phyloP scores from a whole-genome alignment of 2,888 invertebrate species.

The Itoplectis maculator region DNA sequence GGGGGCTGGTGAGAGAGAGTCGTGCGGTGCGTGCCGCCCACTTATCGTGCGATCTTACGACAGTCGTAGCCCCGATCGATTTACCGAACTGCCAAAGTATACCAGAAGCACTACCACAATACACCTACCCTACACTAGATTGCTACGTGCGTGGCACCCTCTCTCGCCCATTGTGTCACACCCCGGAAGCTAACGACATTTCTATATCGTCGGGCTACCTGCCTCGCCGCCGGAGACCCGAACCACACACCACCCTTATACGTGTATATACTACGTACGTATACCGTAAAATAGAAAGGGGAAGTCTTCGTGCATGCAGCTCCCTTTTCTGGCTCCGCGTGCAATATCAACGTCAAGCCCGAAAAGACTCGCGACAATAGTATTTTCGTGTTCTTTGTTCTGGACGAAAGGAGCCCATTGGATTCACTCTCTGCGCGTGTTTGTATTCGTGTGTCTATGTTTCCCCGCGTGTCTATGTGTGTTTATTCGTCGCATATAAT shows the following conservation, averaged over 20 bases:
- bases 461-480: slow-evolving; percentile 4
- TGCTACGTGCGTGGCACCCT: slow-evolving; percentile 9
- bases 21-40: slow-evolving; percentile 59
- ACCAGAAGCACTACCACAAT: slow-evolving; percentile 42
- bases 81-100: slow-evolving; percentile 61
- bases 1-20: slow-evolving; percentile 10
- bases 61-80: slow-evolving; percentile 63
- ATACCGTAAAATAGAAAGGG: slow-evolving; percentile 18
- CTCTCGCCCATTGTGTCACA: slow-evolving; percentile 36
- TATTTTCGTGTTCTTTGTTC: slow-evolving; percentile 66
- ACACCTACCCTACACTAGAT: background rate
- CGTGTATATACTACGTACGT: no score
- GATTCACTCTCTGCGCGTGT: background rate
- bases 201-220: slow-evolving; percentile 40
- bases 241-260: background rate
- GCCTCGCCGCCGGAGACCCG: background rate
- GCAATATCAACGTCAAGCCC: slow-evolving; percentile 53
- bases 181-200: slow-evolving; percentile 63
- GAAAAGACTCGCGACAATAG: slow-evolving; percentile 58
- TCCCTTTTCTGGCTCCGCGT: slow-evolving; percentile 50
- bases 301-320: slow-evolving; percentile 41
- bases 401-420: slow-evolving; percentile 48
- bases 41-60: slow-evolving; percentile 66
- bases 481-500: background rate
- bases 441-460: slow-evolving; percentile 15